phyloP scores from a whole-genome alignment of 2,113 vertebrate genomes.

The Sapajus apella region DNA sequence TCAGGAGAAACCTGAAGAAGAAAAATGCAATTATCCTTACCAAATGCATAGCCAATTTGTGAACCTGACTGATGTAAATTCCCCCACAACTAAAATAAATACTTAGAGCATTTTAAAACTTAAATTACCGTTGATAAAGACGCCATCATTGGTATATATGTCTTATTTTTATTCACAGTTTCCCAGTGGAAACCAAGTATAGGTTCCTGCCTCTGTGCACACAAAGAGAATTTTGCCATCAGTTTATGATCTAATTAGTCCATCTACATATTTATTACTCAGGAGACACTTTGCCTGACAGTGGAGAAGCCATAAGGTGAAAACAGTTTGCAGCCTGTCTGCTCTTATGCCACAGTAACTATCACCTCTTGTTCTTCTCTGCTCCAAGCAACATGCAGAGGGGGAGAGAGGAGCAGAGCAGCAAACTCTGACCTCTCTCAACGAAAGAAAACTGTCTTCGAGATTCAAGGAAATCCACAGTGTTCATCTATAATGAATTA shows the following conservation, averaged over 20 bases:
- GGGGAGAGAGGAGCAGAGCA: not conserved
- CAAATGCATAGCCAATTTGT: not conserved
- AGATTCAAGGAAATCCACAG: not conserved
- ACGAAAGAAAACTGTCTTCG: not conserved
- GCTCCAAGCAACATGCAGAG: too few relatives aligned
- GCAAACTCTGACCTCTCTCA: not conserved
- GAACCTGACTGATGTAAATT: not conserved
- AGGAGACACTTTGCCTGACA: not conserved
- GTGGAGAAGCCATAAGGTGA: not conserved
- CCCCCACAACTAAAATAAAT: not conserved
- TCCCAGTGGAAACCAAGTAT: not conserved
- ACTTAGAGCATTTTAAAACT: not conserved
- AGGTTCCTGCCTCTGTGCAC: not conserved
- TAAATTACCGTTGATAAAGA: slow-evolving; percentile 2
- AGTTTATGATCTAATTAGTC: not conserved
- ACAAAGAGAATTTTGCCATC: not conserved
- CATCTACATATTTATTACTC: not conserved
- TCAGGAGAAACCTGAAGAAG: not conserved
- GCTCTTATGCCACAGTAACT: not conserved
- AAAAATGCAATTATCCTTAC: not conserved
- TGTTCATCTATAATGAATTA: not conserved
- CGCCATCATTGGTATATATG: not conserved
- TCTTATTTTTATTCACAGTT: not conserved
- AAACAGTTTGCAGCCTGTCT: not conserved
- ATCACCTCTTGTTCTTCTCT: not conserved